These are phyloP conservation scores for Enteromius mattozi DNA, from an alignment of 2,797 vertebrate genomes.

Conservation along the genomic window DNA sequence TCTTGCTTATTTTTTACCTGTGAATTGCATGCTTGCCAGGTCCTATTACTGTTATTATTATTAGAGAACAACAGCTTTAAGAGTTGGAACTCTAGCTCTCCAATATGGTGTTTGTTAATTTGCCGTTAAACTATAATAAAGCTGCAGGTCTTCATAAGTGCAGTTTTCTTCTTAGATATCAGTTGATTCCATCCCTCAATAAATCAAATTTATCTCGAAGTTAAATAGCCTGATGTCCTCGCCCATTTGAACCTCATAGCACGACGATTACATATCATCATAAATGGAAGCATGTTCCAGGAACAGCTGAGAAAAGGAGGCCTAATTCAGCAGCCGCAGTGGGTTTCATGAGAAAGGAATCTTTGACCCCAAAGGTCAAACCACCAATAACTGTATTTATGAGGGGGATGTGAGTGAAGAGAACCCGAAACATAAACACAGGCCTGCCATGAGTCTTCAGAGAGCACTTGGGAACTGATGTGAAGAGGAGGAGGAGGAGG, in stretches of 20 bases:
- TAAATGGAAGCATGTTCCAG: constrained; percentile 18
- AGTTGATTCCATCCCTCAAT: constrained; percentile 3
- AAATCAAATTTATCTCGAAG: neutral
- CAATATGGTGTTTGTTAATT: neutral
- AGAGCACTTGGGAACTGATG: constrained; percentile 41
- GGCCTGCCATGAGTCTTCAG: constrained; percentile 44
- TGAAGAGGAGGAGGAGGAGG: constrained; percentile 33
- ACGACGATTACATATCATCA: neutral
- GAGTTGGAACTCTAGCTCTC: neutral
- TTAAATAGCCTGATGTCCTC: neutral
- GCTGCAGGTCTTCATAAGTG: neutral
- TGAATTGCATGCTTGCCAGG: neutral
- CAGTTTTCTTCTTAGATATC: neutral
- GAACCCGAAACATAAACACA: constrained; percentile 55
- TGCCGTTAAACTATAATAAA: neutral
- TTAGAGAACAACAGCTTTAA: neutral
- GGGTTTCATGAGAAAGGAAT: constrained; percentile 54
- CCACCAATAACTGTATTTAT: constrained; percentile 51
- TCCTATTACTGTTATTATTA: neutral
- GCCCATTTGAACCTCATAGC: neutral
- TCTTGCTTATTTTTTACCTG: neutral
- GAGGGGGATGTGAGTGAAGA: constrained; percentile 51
- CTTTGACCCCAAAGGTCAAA: constrained; percentile 52
- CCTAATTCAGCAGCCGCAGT: constrained; percentile 31
- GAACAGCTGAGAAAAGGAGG: constrained; percentile 28